Evolutionary conservation across 2,113 vertebrate genomes (phyloP).

Genomic region (Formicarius rufipectus): DNA sequence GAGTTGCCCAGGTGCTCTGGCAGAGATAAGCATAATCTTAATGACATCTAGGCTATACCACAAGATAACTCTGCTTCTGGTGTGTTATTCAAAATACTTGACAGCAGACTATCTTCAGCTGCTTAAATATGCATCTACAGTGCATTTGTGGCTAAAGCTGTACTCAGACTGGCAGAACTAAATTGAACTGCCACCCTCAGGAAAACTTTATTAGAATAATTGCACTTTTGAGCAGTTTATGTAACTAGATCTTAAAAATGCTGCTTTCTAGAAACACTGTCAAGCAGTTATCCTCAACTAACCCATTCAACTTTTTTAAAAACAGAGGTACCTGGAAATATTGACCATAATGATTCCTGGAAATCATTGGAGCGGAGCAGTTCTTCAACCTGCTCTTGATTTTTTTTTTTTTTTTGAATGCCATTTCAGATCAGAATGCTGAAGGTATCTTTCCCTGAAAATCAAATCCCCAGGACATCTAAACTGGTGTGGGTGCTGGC

Average conservation of each 20-base stretch:
- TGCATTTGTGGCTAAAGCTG: background rate
- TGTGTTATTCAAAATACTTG: background rate
- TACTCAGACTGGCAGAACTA: background rate
- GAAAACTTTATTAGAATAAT: slow-evolving; percentile 1
- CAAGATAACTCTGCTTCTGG: background rate
- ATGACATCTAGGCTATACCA: background rate
- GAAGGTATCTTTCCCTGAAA: background rate
- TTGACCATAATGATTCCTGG: background rate
- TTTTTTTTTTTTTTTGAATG: background rate
- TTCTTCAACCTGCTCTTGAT: background rate
- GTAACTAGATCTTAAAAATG: background rate
- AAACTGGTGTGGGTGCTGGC: background rate
- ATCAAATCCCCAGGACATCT: background rate
- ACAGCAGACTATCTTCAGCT: background rate
- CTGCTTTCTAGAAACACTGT: background rate
- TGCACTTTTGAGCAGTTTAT: background rate
- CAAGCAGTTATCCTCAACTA: background rate
- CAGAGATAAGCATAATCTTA: background rate
- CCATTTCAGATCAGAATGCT: background rate
- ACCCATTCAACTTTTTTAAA: background rate
- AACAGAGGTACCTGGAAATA: background rate
- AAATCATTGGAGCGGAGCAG: background rate
- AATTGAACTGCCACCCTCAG: slow-evolving; percentile 22
- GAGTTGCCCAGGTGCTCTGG: background rate
- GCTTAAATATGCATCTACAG: background rate